Conservation (phyloP, 2,797 vertebrate species). For the Arnoldichthys spilopterus region DNA sequence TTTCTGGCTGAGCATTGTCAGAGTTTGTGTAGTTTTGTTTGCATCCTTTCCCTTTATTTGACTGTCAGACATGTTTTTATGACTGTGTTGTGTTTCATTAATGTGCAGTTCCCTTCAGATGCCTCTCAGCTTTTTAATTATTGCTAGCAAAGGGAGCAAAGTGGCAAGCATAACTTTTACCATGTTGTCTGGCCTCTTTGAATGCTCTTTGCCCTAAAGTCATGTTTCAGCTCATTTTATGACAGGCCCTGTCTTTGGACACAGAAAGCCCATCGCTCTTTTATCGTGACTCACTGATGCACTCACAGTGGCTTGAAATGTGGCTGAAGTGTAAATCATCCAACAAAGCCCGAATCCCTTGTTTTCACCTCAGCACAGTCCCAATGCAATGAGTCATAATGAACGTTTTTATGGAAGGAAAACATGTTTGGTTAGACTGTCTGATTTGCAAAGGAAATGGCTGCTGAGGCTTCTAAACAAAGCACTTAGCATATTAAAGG, state of each 20-base stretch:
- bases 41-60: neutral
- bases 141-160: neutral
- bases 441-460: constrained; percentile 6
- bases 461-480: constrained; percentile 6
- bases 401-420: neutral
- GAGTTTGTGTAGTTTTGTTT: neutral
- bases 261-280: constrained; percentile 39
- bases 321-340: constrained; percentile 24
- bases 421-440: neutral
- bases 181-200: constrained; percentile 34
- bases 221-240: constrained; percentile 60
- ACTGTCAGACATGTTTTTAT: neutral
- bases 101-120: neutral
- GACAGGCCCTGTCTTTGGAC: constrained; percentile 43
- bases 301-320: constrained; percentile 9
- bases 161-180: neutral
- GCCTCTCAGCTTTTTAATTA: neutral
- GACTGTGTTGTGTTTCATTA: neutral
- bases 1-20: too few species aligned
- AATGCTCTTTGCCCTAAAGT: constrained; percentile 58
- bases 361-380: constrained; percentile 1
- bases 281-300: constrained; percentile 39
- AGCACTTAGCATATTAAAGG: constrained; percentile 18
- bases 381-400: neutral
- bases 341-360: neutral